These are phyloP conservation scores for Aleadryas rufinucha DNA, from an alignment of 2,113 vertebrate genomes.

Conservation along the genomic window DNA sequence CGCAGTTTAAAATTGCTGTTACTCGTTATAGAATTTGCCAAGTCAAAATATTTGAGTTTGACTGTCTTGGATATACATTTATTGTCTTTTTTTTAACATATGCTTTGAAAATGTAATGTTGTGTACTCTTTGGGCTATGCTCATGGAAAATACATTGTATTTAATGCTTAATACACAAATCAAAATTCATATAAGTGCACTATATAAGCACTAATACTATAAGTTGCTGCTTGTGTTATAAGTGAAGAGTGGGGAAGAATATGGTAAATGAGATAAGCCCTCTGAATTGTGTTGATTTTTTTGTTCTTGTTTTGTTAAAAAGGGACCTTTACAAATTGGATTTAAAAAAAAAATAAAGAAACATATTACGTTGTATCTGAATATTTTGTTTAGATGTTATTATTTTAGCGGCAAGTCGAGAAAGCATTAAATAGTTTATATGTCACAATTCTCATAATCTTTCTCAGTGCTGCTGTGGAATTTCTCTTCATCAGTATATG, in stretches of 20 bases:
- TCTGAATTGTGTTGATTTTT: conserved; percentile 42
- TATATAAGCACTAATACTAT: conserved; percentile 60
- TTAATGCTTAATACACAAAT: conserved; percentile 70
- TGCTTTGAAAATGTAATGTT: conserved; percentile 63
- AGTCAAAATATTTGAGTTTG: conserved; percentile 61
- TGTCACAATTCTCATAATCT: background rate
- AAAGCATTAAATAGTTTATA: background rate
- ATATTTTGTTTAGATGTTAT: background rate
- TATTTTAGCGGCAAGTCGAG: background rate
- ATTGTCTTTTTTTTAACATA: conserved; percentile 52
- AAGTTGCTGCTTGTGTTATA: conserved; percentile 71
- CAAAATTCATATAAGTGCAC: conserved; percentile 59
- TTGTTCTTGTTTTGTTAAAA: conserved; percentile 61
- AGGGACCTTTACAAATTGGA: conserved; percentile 63
- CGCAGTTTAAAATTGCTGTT: conserved; percentile 47
- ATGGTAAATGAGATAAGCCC: conserved; percentile 49
- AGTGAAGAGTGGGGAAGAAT: conserved; percentile 59
- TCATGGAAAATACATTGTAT: conserved; percentile 40
- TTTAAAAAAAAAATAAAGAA: conserved; percentile 19
- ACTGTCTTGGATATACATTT: conserved; percentile 58
- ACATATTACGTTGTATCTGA: conserved; percentile 3
- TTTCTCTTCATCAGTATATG: background rate
- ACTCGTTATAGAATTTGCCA: conserved; percentile 51
- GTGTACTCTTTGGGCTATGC: conserved; percentile 58
- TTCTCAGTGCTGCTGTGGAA: background rate